Base-by-base conservation (phyloP, 2,888 invertebrate species). In the Nephrotoma guestfalica region DNA sequence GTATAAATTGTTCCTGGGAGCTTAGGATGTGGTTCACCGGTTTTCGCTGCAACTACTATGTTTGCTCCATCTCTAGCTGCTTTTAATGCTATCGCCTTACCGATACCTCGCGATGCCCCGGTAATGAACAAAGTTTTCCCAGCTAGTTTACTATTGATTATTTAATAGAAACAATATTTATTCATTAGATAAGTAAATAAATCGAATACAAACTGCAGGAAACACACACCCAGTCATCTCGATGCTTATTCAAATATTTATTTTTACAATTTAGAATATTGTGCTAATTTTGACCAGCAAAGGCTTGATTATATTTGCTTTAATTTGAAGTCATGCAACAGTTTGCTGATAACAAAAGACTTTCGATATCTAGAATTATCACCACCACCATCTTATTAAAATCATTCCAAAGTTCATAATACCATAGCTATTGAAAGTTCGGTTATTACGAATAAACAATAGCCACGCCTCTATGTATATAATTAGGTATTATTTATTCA, bases 71-170 rank as follows among this genome's bases (percentile, higher is more conserved):
- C 96, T 90, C 92, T 94, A 0, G 98, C 98, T 2, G 96, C 96
- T 92, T 97, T 98, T 87, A 98, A 90, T 4, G 98, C 99, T 89
- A 99, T 98, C 15, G 96, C 96, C 92, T 98, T 90, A 0, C 99
- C 99, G 89, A 99, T 99, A 42, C 99, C 99, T 89, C 99, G 94
- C 86, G 98, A 98, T 15, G 97, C 99, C 84, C 99, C 99, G 42
- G 98, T 98, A 88, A 99, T 97, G 90, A 99, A 98, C 87, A 98
- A 92, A 1, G 99, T 99, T 88, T 95, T 95, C 1, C 98, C 98
- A 88, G 97, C 97, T 88, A 94, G 90, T 91, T 93, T 84, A 41
- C 84, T 42, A 84, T 84, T 41, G 4, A 47, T 11, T 47, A 2
- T 47, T 47, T 2, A 13, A 11, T 47, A 30, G 30, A 30, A 30